phyloP scores from a whole-genome alignment of 2,797 vertebrate genomes.

The Hippocampus kuda region DNA sequence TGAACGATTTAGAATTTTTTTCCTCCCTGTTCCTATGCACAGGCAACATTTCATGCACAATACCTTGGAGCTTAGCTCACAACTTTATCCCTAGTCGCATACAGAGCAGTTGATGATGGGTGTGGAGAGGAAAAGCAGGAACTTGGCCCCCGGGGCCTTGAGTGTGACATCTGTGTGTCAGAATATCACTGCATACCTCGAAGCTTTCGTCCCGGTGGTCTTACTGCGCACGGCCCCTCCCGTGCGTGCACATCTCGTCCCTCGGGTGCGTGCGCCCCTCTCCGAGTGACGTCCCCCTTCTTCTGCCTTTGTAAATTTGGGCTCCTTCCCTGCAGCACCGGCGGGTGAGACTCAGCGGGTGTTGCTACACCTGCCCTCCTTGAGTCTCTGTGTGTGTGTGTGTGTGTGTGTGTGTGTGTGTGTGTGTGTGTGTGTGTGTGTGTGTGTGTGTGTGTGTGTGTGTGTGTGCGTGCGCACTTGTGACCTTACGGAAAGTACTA shows the following conservation, averaged over 20 bases:
- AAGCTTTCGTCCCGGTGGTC: conserved; percentile 37
- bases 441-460: not conserved
- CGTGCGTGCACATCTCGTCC: conserved; percentile 41
- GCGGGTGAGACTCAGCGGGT: conserved; percentile 43
- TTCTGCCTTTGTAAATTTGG: conserved; percentile 45
- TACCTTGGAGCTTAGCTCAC: too few relatives aligned
- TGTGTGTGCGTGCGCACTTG: conserved; percentile 5
- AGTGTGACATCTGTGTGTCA: not conserved
- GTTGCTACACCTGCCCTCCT: conserved; percentile 24
- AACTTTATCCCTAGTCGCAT: too few relatives aligned
- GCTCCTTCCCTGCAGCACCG: conserved; percentile 57
- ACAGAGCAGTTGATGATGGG: too few relatives aligned
- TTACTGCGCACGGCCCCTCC: conserved; percentile 36
- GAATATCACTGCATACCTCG: conserved; percentile 19
- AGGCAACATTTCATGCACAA: too few relatives aligned
- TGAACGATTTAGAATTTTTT: too few relatives aligned
- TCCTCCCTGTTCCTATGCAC: too few relatives aligned
- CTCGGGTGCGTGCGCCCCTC: conserved; percentile 16
- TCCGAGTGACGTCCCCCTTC: conserved; percentile 31
- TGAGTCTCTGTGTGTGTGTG: too few relatives aligned
- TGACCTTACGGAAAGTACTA: conserved; percentile 23
- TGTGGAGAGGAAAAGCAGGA: not conserved
- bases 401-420: not conserved
- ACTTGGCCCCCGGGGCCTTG: not conserved
- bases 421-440: not conserved